Base-by-base conservation (phyloP, 2,888 invertebrate genomes). In the Calliopum simillimum region DNA sequence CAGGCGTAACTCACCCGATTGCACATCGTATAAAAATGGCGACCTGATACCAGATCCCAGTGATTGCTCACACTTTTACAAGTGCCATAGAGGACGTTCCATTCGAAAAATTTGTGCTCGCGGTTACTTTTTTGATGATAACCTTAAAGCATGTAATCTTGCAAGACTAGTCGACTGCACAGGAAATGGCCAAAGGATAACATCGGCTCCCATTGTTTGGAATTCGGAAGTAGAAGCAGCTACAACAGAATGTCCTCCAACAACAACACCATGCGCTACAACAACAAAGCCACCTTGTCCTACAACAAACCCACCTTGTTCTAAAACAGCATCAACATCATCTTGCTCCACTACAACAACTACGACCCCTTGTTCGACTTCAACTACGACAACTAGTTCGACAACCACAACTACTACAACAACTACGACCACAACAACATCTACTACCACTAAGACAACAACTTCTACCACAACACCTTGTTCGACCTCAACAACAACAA, bases 1-100 rank as follows among this genome's bases (percentile, higher is more conserved):
- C 16, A 19, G n/a, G 55, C 44, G 55, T 55, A n/a, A n/a, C n/a
- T n/a, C n/a, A n/a, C 69, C 69, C 4, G 69, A 69, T 44, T 69
- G 69, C 19, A 49, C 33, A n/a, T n/a, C 8, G 14, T 64, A 64
- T 16, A 23, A 44, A 8, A 56, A 69, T 58, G 69, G 64, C 8
- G 51, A 56, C 44, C 46, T 69, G 0, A 5, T 69, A 13, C 47
- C 55, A 14, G 69, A 69, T 64, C 69, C 63, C 2, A 19, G 47
- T 4, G 56, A 58, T 58, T 69, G 69, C 41, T 46, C 64, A 1
- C 56, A 14, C 33, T 69, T 58, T 44, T 69, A 69, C 25, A 49
- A 55, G 19, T 69, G 69, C 49, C 19, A 33, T 2, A 58, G 64
- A 19, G 69, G 69, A 4, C 56, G 46, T 33, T 47, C 69, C 11